A percentile compares a stretch with the other conserved stretches of the same genome.
phyloP scores from a whole-genome alignment of 2,888 invertebrate genomes.

The Cremastinae sp. region DNA sequence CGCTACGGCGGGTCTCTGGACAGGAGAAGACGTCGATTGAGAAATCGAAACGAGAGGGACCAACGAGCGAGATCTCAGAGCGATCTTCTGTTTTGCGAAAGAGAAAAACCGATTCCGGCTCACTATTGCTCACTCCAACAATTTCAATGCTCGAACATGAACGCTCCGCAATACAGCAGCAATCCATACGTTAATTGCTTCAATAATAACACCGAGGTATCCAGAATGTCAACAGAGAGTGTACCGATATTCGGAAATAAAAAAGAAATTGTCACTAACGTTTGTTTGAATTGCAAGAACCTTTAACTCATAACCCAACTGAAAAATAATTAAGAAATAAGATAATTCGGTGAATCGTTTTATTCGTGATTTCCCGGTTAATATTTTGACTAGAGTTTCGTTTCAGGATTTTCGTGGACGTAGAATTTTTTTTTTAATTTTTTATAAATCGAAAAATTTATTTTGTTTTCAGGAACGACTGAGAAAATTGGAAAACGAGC shows the following conservation, averaged over 20 bases:
- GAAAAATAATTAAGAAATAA: too few relatives aligned
- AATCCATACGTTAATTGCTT: constrained; percentile 70
- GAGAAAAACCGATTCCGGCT: constrained; percentile 59
- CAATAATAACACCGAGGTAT: constrained; percentile 75
- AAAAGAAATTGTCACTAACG: neutral
- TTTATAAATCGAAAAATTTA: constrained; percentile 47
- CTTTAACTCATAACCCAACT: neutral
- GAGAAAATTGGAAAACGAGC: constrained; percentile 92
- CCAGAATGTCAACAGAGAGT: too few relatives aligned
- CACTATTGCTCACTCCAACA: constrained; percentile 73
- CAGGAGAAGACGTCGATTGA: constrained; percentile 69
- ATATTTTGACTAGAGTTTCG: neutral
- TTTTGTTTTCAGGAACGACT: constrained; percentile 86
- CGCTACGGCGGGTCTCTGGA: constrained; percentile 71
- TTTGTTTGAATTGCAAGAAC: constrained; percentile 5
- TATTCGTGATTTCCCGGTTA: too few relatives aligned
- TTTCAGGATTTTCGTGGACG: neutral
- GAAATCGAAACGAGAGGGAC: constrained; percentile 72
- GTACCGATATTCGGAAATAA: constrained; percentile 7
- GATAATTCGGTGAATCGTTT: neutral
- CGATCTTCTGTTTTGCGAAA: constrained; percentile 70
- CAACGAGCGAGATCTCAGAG: constrained; percentile 75
- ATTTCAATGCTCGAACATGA: constrained; percentile 65
- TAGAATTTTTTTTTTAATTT: neutral
- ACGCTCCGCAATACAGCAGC: constrained; percentile 65